These are phyloP conservation scores for Drosophila nigromelanica DNA, from an alignment of 1,140 invertebrate genomes.

Conservation along the genomic window DNA sequence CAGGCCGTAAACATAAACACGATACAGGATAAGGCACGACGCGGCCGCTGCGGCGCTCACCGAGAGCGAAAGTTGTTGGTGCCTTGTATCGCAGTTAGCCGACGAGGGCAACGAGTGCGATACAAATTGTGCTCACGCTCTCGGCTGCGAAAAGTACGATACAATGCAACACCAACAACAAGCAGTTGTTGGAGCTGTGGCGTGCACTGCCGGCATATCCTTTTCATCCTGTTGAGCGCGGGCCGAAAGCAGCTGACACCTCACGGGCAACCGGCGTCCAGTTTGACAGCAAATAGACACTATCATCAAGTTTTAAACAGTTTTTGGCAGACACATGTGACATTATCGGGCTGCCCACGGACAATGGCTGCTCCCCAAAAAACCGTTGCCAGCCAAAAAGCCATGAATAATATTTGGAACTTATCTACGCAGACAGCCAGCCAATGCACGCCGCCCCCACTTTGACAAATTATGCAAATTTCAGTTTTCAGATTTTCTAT, in stretches of 20 bases:
- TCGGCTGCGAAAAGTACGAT: slow-evolving; percentile 68
- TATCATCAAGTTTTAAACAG: slow-evolving; percentile 39
- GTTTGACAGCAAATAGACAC: slow-evolving; percentile 68
- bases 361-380: neutral
- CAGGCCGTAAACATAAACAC: slow-evolving; percentile 53
- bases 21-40: slow-evolving; percentile 58
- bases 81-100: slow-evolving; percentile 71
- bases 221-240: slow-evolving; percentile 65
- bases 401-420: slow-evolving; percentile 68
- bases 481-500: slow-evolving; percentile 78
- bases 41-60: slow-evolving; percentile 30
- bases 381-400: slow-evolving; percentile 23
- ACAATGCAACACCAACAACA: slow-evolving; percentile 69
- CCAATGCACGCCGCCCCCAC: slow-evolving; percentile 8
- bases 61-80: slow-evolving; percentile 69
- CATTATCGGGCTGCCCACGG: slow-evolving; percentile 45
- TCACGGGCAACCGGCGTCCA: slow-evolving; percentile 66
- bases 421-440: slow-evolving; percentile 59
- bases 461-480: slow-evolving; percentile 82
- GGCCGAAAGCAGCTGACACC: slow-evolving; percentile 55
- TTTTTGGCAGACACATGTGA: slow-evolving; percentile 56
- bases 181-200: neutral
- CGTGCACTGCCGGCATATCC: slow-evolving; percentile 25
- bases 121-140: slow-evolving; percentile 40
- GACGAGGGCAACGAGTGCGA: slow-evolving; percentile 20